These are phyloP conservation scores for Eptatretus burgeri DNA, from an alignment of 2,113 vertebrate genomes.

Conservation along the genomic window DNA sequence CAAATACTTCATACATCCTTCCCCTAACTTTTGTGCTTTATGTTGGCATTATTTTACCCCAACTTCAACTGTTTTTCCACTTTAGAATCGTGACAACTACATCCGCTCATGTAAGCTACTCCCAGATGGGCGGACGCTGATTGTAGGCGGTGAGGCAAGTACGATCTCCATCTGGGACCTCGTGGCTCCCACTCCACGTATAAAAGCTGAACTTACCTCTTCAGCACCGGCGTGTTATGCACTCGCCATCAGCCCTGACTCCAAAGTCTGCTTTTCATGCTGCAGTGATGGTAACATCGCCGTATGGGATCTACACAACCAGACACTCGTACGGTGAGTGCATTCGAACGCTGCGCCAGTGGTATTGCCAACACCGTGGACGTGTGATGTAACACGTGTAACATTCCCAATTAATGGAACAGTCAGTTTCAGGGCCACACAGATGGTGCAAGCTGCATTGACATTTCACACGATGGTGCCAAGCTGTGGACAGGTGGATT, in stretches of 20 bases:
- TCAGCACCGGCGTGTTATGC: conserved; percentile 33
- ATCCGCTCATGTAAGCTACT: conserved; percentile 20
- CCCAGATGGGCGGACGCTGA: conserved; percentile 17
- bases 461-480: conserved; percentile 74
- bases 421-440: conserved; percentile 94
- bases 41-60: background rate
- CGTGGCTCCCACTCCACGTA: conserved; percentile 14
- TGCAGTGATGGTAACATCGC: conserved; percentile 21
- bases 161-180: conserved; percentile 19
- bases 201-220: conserved; percentile 18
- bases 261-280: conserved; percentile 46
- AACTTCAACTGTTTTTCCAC: background rate
- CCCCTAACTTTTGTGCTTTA: background rate
- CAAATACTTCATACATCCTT: too few species aligned
- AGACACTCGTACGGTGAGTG: conserved; percentile 15
- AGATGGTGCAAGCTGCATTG: conserved; percentile 76
- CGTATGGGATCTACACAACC: conserved; percentile 16
- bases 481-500: conserved; percentile 80
- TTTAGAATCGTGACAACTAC: conserved; percentile 20
- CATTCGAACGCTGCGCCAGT: too few species aligned
- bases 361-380: too few species aligned
- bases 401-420: background rate
- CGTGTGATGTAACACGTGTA: too few species aligned
- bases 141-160: conserved; percentile 18
- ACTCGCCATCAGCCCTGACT: conserved; percentile 42